These are phyloP conservation scores for Mesocricetus auratus DNA, from an alignment of 2,113 vertebrate genomes.

Conservation along the genomic window DNA sequence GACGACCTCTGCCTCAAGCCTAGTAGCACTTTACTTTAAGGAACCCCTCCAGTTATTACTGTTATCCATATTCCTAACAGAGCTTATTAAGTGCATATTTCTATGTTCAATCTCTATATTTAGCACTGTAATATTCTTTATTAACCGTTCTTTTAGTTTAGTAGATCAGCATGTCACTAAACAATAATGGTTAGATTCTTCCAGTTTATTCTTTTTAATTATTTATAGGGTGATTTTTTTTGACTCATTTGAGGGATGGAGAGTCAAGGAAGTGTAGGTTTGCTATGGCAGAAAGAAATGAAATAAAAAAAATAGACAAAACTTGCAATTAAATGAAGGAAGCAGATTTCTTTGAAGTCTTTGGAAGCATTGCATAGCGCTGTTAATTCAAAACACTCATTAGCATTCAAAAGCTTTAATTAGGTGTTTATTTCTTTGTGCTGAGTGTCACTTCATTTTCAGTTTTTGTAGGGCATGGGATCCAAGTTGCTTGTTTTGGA, in stretches of 20 bases:
- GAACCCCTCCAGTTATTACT: slow-evolving; percentile 62
- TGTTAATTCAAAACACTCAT: slow-evolving; percentile 55
- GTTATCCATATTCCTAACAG: slow-evolving; percentile 70
- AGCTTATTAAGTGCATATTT: slow-evolving; percentile 80
- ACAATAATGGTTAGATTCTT: slow-evolving; percentile 66
- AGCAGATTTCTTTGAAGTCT: slow-evolving; percentile 68
- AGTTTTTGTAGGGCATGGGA: slow-evolving; percentile 51
- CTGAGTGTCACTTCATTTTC: neutral
- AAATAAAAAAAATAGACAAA: neutral
- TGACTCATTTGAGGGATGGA: slow-evolving; percentile 46
- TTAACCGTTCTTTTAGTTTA: slow-evolving; percentile 70
- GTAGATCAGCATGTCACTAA: slow-evolving; percentile 69
- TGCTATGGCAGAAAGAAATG: slow-evolving; percentile 10
- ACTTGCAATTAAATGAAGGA: neutral
- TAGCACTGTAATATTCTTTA: slow-evolving; percentile 77
- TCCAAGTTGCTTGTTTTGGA: neutral
- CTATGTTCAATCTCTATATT: slow-evolving; percentile 75
- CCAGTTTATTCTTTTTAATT: slow-evolving; percentile 67
- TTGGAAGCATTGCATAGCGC: slow-evolving; percentile 55
- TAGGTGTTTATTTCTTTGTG: slow-evolving; percentile 57
- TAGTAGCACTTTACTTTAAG: slow-evolving; percentile 44
- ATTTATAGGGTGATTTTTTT: slow-evolving; percentile 68
- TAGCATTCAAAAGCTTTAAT: slow-evolving; percentile 68
- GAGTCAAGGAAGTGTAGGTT: slow-evolving; percentile 34
- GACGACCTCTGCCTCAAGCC: neutral